Evolutionary conservation across 2,113 vertebrate genomes (phyloP).

Genomic region (Crotalus tigris): DNA sequence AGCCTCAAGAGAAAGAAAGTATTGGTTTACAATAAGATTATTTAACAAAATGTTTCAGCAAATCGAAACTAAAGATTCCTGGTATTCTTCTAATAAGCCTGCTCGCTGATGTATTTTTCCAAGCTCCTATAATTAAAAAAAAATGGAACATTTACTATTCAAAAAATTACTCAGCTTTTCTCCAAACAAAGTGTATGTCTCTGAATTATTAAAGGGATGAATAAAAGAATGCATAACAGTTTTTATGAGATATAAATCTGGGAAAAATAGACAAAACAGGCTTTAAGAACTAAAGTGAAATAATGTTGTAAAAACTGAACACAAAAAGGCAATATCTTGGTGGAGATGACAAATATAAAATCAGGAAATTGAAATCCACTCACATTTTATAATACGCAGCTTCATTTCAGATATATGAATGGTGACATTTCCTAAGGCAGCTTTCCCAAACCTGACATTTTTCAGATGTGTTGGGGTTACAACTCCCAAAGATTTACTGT

Average conservation of each 20-base stretch:
- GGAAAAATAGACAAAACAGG: neutral
- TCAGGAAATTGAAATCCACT: neutral
- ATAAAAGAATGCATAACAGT: neutral
- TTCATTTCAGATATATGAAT: conserved; percentile 1
- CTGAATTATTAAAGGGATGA: neutral
- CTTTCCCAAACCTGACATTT: neutral
- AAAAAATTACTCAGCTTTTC: neutral
- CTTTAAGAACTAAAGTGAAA: conserved; percentile 16
- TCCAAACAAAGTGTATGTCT: neutral
- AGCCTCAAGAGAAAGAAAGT: neutral
- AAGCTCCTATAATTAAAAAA: neutral
- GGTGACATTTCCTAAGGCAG: conserved; percentile 3
- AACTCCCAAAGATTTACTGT: neutral
- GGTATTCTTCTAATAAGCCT: neutral
- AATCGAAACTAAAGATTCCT: neutral
- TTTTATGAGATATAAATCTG: neutral
- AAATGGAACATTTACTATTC: neutral
- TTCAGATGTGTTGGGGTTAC: neutral
- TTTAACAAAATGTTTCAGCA: neutral
- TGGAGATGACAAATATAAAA: neutral
- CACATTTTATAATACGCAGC: neutral
- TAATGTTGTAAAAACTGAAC: conserved; percentile 2
- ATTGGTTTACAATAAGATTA: neutral
- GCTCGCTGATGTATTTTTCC: neutral
- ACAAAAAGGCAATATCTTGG: neutral